Percentiles rank a stretch among this genome's conserved stretches.
These are phyloP conservation scores for Amazona finschi DNA, from an alignment of 2,797 vertebrate species.

Conservation along the genomic window DNA sequence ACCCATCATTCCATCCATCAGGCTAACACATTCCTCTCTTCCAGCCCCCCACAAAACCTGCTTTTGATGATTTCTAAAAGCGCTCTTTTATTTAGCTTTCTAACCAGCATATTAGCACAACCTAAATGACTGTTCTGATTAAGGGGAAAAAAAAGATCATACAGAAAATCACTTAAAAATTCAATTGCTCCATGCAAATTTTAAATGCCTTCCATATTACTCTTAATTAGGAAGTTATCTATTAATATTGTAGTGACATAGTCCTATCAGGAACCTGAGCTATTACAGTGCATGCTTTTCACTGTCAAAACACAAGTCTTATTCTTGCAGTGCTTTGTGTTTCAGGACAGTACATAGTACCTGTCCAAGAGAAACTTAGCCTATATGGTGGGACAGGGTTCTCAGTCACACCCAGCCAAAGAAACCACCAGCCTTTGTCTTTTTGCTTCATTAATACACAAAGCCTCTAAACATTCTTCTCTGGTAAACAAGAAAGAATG, in stretches of 20 bases:
- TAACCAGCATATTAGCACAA: not conserved
- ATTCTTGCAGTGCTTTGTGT: not conserved
- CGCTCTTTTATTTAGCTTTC: not conserved
- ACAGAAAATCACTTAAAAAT: not conserved
- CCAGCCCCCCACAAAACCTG: not conserved
- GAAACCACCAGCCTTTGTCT: not conserved
- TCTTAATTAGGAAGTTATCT: not conserved
- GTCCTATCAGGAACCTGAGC: not conserved
- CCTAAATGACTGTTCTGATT: not conserved
- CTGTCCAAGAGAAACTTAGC: not conserved
- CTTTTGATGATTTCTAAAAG: not conserved
- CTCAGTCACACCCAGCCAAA: not conserved
- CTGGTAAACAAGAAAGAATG: slow-evolving; percentile 52
- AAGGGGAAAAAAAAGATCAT: not conserved
- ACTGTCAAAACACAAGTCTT: not conserved
- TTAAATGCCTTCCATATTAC: not conserved
- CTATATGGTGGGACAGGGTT: not conserved
- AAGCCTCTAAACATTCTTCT: slow-evolving; percentile 39
- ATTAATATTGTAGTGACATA: not conserved
- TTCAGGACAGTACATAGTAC: not conserved
- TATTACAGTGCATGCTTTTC: not conserved
- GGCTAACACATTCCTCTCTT: not conserved
- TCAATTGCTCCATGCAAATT: not conserved
- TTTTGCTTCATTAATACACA: slow-evolving; percentile 38
- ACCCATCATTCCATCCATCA: not conserved